Evolutionary conservation across 2,797 vertebrate species (phyloP).

Genomic region (Dipus sagitta): DNA sequence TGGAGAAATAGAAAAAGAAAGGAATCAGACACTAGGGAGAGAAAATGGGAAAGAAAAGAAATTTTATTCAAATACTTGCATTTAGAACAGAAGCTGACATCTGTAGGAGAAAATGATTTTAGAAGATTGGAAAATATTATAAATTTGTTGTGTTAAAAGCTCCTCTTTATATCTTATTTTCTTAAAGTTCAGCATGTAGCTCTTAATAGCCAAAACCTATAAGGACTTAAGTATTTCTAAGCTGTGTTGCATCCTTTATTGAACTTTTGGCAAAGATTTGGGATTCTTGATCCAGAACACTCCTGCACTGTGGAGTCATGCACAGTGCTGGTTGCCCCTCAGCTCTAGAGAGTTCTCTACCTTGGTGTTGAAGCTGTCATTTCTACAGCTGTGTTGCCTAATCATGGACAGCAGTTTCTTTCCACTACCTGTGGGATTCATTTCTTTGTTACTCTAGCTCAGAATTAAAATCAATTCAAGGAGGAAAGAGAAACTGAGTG

Average conservation of each 20-base stretch:
- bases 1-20: neutral
- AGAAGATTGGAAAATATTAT: conserved; percentile 23
- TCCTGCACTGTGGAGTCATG: fast-evolving
- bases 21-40: neutral
- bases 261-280: neutral
- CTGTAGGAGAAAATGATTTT: conserved; percentile 44
- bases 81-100: conserved; percentile 22
- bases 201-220: conserved; percentile 40
- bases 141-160: conserved; percentile 12
- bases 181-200: conserved; percentile 1
- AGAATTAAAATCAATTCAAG: conserved; percentile 26
- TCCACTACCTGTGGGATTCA: neutral
- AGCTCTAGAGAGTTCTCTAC: neutral
- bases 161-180: neutral
- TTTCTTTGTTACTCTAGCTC: conserved; percentile 17
- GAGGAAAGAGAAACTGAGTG: conserved; percentile 16
- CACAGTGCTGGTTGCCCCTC: fast-evolving
- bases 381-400: neutral
- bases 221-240: conserved; percentile 52
- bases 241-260: neutral
- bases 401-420: neutral
- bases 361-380: neutral
- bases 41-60: conserved; percentile 10
- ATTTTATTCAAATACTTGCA: neutral
- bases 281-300: neutral